Base-by-base conservation (phyloP, 2,797 vertebrate species). In the Sarcophilus harrisii region DNA sequence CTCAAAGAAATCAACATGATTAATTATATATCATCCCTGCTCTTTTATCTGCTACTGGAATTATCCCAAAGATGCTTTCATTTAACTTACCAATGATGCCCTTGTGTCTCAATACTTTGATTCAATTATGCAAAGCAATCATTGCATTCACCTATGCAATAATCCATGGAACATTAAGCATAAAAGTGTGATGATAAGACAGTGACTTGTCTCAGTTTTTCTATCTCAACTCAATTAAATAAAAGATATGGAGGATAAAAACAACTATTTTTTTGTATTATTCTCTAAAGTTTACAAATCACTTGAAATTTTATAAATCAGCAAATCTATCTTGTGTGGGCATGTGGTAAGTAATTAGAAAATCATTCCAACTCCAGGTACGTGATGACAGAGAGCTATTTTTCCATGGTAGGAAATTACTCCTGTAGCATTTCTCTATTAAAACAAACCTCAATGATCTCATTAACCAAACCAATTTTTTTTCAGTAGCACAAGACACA, bases 401-500 rank as follows among this genome's bases (percentile, higher is more conserved):
- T 14, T 18, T 57, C 73, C 38, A 24, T 87, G 27, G 38, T 38
- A 87, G 38, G 21, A 87, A 87, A 87, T 49, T 87, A 87, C 38
- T 87, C 21, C 38, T n/a, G 38, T 27, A 87, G 73, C 38, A 27
- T 45, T 87, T 45, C 73, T 45, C 38, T 45, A 57, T n/a, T 90
- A 52, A 90, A 32, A 90, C 30, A 90, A 57, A 90, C 90, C 54
- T 90, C 49, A 57, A 21, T 90, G 54, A 92, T 87, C 58, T 57
- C 91, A 66, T 4, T 92, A 93, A 60, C 21, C 90, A 91, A 92
- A 90, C 49, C 3, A 91, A 49, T 90, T 92, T 91, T 66, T n/a
- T 28, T 28, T 28, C 91, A 24, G 59, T 73, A 45, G 94, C 8
- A 59, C 92, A 94, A 95, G 27, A 29, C 59, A 94, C 93, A 90